A percentile compares a stretch with the other conserved stretches of the same genome.
phyloP scores from a whole-genome alignment of 2,113 vertebrate species.

The Sitta europaea region DNA sequence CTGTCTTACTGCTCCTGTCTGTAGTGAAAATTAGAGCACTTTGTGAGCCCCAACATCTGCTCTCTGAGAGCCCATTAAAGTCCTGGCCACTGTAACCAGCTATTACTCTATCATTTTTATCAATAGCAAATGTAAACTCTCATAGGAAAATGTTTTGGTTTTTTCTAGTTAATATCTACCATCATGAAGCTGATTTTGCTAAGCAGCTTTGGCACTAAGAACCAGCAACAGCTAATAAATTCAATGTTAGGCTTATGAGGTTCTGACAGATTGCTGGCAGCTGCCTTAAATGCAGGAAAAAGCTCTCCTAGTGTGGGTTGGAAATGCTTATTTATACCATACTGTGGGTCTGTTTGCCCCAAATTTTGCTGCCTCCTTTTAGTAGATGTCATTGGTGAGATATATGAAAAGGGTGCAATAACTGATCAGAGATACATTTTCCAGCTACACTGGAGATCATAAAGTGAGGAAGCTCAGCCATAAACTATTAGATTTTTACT shows the following conservation, averaged over 20 bases:
- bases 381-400: constrained; percentile 12
- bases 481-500: not conserved
- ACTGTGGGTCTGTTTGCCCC: constrained; percentile 63
- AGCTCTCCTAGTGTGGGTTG: constrained; percentile 53
- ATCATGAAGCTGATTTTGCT: constrained; percentile 49
- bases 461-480: not conserved
- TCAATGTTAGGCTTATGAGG: constrained; percentile 45
- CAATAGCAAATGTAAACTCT: not conserved
- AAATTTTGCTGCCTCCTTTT: constrained; percentile 49
- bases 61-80: not conserved
- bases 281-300: constrained; percentile 54
- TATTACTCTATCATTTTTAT: not conserved
- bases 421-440: not conserved
- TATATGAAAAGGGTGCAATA: not conserved
- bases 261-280: constrained; percentile 63
- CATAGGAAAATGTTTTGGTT: not conserved
- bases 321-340: constrained; percentile 60
- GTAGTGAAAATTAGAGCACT: not conserved
- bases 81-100: not conserved
- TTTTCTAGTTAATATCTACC: constrained; percentile 8
- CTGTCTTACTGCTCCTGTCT: not conserved
- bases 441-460: not conserved
- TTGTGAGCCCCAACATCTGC: not conserved
- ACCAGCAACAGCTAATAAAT: constrained; percentile 61
- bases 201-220: constrained; percentile 53